Conservation (phyloP, 1,140 invertebrate genomes). For the Orchesella cincta region DNA sequence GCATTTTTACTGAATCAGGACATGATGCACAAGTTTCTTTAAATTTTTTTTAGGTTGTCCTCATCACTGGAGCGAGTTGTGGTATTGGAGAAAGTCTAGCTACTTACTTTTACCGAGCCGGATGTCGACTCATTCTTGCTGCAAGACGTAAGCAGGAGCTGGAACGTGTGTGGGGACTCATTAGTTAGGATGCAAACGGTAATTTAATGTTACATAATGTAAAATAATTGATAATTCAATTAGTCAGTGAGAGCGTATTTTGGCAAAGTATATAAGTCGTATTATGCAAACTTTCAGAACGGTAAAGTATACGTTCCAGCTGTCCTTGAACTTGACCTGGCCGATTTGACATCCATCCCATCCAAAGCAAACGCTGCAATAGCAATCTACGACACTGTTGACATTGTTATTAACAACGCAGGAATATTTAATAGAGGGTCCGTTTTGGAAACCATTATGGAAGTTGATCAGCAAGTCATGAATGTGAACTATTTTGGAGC, state of each 20-base stretch:
- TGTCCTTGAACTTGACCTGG: constrained; percentile 75
- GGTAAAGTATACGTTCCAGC: constrained; percentile 69
- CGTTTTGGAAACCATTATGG: constrained; percentile 71
- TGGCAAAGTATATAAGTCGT: constrained; percentile 23
- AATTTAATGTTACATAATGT: too few species aligned
- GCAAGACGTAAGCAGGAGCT: constrained; percentile 76
- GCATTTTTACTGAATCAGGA: too few species aligned
- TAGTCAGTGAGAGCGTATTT: too few species aligned
- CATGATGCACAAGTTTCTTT: background rate
- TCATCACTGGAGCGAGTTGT: constrained; percentile 92
- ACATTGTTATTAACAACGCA: constrained; percentile 91
- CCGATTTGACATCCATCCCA: constrained; percentile 68
- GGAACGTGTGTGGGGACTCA: constrained; percentile 72
- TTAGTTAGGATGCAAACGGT: constrained; percentile 59
- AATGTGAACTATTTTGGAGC: constrained; percentile 91
- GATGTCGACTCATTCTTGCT: constrained; percentile 81
- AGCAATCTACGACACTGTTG: constrained; percentile 71
- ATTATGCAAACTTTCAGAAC: constrained; percentile 56
- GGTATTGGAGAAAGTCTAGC: constrained; percentile 89
- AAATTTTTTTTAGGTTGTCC: constrained; percentile 69
- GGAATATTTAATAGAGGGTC: constrained; percentile 81
- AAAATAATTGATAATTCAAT: too few species aligned
- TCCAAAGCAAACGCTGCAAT: constrained; percentile 67
- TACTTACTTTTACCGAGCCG: constrained; percentile 77
- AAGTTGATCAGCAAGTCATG: constrained; percentile 89